phyloP scores from a whole-genome alignment of 2,888 invertebrate genomes.

The Catocala sponsa region DNA sequence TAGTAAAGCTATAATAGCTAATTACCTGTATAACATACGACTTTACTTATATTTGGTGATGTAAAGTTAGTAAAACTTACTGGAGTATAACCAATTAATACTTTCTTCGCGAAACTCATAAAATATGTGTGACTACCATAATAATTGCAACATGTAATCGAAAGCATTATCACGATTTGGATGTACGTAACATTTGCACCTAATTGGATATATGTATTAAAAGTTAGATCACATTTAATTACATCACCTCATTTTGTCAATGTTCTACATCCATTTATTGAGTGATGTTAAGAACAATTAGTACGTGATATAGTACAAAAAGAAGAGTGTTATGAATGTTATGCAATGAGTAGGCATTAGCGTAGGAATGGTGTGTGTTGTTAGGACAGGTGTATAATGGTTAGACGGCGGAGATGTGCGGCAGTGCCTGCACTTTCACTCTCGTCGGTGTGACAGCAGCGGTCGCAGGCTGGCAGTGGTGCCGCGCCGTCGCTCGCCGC shows the following conservation, averaged over 20 bases:
- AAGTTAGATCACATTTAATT: constrained; percentile 21
- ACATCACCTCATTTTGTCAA: constrained; percentile 28
- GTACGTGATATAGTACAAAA: constrained; percentile 36
- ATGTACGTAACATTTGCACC: constrained; percentile 7
- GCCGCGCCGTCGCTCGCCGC: constrained; percentile 77
- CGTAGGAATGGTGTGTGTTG: constrained; percentile 62
- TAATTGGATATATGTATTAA: constrained; percentile 15
- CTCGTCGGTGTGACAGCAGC: constrained; percentile 70
- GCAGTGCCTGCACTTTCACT: constrained; percentile 84
- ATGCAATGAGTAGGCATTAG: constrained; percentile 61
- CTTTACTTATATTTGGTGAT: constrained; percentile 17
- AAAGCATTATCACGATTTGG: constrained; percentile 11
- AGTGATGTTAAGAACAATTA: constrained; percentile 22
- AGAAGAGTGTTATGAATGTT: constrained; percentile 59
- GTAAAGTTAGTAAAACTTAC: constrained; percentile 40
- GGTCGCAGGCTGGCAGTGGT: constrained; percentile 72
- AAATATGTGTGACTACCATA: constrained; percentile 1
- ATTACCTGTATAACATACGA: constrained; percentile 7
- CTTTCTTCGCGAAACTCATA: constrained; percentile 35
- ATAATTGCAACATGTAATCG: constrained; percentile 14
- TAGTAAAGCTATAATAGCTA: not conserved
- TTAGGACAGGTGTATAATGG: constrained; percentile 72
- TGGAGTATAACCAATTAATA: constrained; percentile 44
- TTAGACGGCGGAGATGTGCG: constrained; percentile 67
- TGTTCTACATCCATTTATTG: constrained; percentile 29